Evolutionary conservation across 2,888 invertebrate species (phyloP).

Genomic region (Drosophila neotestacea): DNA sequence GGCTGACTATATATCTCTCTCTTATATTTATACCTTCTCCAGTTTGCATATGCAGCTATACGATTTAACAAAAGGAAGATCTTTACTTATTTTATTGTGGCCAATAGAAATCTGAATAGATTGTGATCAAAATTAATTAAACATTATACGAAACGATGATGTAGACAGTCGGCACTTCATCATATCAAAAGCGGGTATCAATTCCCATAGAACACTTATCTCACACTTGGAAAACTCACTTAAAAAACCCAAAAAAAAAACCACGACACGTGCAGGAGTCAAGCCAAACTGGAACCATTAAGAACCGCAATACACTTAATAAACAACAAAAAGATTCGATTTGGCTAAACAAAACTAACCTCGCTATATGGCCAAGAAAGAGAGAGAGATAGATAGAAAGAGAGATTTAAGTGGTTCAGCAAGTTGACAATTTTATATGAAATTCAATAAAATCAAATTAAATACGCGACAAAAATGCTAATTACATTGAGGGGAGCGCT

Average conservation of each 20-base stretch:
- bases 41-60: conserved; percentile 8
- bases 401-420: conserved; percentile 72
- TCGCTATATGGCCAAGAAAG: conserved; percentile 11
- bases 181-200: conserved; percentile 39
- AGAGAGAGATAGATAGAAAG: conserved; percentile 4
- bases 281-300: conserved; percentile 46
- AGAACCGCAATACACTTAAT: conserved; percentile 20
- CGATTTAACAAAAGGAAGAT: conserved; percentile 33
- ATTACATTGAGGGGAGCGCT: conserved; percentile 50
- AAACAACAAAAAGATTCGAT: conserved; percentile 17
- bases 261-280: conserved; percentile 38
- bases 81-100: conserved; percentile 42
- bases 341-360: conserved; percentile 45
- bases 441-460: conserved; percentile 79
- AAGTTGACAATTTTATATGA: conserved; percentile 74
- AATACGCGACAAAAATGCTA: conserved; percentile 79
- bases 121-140: conserved; percentile 71
- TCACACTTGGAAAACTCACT: conserved; percentile 13
- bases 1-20: background rate
- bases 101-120: conserved; percentile 57
- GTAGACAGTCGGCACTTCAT: conserved; percentile 58
- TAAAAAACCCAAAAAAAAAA: no score
- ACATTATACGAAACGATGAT: conserved; percentile 65
- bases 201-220: conserved; percentile 4
- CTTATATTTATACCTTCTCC: background rate